These are phyloP conservation scores for Tonatia bakeri DNA, from an alignment of 2,113 vertebrate species.

Conservation along the genomic window DNA sequence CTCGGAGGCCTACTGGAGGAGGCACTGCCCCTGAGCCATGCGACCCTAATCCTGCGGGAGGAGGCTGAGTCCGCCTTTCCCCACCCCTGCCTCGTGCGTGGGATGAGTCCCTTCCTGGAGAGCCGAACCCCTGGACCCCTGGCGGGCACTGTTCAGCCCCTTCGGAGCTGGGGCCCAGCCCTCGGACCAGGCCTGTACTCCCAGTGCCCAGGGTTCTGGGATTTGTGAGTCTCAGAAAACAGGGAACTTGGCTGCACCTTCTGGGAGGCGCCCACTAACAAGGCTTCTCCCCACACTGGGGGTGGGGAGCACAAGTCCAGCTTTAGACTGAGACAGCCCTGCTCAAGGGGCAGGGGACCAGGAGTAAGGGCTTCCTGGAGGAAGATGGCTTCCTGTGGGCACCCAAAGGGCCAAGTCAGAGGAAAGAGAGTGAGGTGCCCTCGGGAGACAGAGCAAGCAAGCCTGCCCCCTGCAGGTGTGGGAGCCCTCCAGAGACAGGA, in stretches of 20 bases:
- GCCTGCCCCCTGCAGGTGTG: not conserved
- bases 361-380: not conserved
- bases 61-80: not conserved
- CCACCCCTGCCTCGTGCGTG: fast-evolving
- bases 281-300: not conserved
- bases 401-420: not conserved
- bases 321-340: not conserved
- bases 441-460: not conserved
- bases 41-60: not conserved
- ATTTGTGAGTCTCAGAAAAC: not conserved
- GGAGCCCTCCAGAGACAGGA: not conserved
- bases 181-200: not conserved
- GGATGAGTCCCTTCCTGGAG: not conserved
- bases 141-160: not conserved
- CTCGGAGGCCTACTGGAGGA: not conserved
- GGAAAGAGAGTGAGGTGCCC: not conserved
- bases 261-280: not conserved
- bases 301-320: too few relatives aligned
- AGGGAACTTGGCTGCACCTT: not conserved
- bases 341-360: not conserved
- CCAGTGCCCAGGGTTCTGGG: not conserved
- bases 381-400: not conserved
- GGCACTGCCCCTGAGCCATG: not conserved
- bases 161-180: not conserved
- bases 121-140: not conserved